Base-by-base conservation (phyloP, 2,113 vertebrate genomes). In the Steatornis caripensis region DNA sequence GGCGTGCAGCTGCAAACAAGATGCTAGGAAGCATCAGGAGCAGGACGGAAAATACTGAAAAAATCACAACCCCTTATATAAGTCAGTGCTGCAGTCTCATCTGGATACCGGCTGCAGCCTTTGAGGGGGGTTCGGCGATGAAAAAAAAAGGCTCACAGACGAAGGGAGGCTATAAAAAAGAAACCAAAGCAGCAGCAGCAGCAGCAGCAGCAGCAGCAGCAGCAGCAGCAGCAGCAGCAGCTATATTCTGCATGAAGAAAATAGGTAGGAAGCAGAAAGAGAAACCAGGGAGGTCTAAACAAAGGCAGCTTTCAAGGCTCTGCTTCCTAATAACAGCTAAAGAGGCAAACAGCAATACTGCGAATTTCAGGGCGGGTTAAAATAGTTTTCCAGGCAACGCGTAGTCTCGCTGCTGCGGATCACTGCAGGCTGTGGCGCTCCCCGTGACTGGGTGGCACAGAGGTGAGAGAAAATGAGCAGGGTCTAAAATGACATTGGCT, bases 401-500 rank as follows among this genome's bases (percentile, higher is more conserved):
- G 21, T 4, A 2, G 21, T 13, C 64, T n/a, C 19, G 26, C 58
- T 45, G 84, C 79, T 49, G 49, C 5, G 84, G 49, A 8, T 27
- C 22, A 2, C 37, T 32, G 34, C 66, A 30, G 83, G 48, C 61
- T 46, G 69, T 6, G 69, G 69, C 5, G 10, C 49, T 80, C 37
- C 2, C 32, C 23, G 61, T 62, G 32, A 1, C 22, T 4, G 74
- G 45, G 21, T 43, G 62, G 17, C 77, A 78, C 1, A 5, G 55
- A 77, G 49, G 81, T 51, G 60, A 64, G 37, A 23, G n/a, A 39
- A 68, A 36, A 4, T 1, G 6, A 43, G 48, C 82, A 68, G 22
- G 34, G 32, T 48, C 32, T 37, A 5, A 48, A 51, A 5, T 4
- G 43, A 9, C 68, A 9, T 1, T 0, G 2, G 61, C 1, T n/a